These are phyloP conservation scores for Griposia aprilina DNA, from an alignment of 2,888 invertebrate genomes.

Conservation along the genomic window DNA sequence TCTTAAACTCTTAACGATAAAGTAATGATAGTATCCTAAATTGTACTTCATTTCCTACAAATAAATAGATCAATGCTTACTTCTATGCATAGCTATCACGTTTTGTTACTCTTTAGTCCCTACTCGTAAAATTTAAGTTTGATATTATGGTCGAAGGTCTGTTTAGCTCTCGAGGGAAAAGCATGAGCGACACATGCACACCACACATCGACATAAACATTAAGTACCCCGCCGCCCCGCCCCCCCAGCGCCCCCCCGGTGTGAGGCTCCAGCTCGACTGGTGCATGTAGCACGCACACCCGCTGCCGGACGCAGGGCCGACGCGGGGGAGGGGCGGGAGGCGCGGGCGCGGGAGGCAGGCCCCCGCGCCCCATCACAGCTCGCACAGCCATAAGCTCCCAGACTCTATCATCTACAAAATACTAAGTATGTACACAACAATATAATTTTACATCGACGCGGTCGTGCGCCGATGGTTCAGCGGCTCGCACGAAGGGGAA, in stretches of 20 bases:
- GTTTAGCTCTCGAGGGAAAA: constrained; percentile 33
- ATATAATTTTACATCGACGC: constrained; percentile 70
- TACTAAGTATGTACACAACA: constrained; percentile 62
- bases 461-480: constrained; percentile 68
- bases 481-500: constrained; percentile 62
- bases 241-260: not conserved
- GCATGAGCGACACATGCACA: constrained; percentile 45
- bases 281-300: not conserved
- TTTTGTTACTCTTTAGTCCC: constrained; percentile 58
- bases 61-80: constrained; percentile 79
- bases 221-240: constrained; percentile 13
- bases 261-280: not conserved
- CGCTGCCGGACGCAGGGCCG: not conserved
- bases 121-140: constrained; percentile 45
- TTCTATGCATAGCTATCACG: constrained; percentile 72
- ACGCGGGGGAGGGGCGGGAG: not conserved
- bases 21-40: constrained; percentile 74
- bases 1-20: constrained; percentile 71
- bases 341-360: constrained; percentile 3
- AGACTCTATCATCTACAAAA: constrained; percentile 61
- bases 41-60: constrained; percentile 85
- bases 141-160: constrained; percentile 43
- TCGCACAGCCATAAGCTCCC: constrained; percentile 68
- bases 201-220: constrained; percentile 27
- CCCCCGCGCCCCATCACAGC: constrained; percentile 55